Evolutionary conservation across 1,140 invertebrate species (phyloP).

Genomic region (Zophobas atratus): DNA sequence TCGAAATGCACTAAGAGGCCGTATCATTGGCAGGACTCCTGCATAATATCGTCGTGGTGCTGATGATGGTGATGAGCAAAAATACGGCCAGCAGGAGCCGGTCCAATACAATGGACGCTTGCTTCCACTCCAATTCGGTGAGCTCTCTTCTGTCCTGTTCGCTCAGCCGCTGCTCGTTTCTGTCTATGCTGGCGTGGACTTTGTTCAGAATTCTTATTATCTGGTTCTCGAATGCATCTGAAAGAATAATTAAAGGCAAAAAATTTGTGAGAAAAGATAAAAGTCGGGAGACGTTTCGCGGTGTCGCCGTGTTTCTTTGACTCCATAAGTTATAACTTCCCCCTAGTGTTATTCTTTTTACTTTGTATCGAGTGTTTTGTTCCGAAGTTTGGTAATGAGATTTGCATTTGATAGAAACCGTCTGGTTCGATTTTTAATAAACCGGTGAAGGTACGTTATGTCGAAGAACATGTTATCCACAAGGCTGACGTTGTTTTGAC

Average conservation of each 20-base stretch:
- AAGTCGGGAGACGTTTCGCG: no score
- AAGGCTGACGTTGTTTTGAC: no score
- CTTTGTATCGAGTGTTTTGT: no score
- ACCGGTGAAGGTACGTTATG: no score
- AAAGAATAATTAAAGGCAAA: conserved; percentile 13
- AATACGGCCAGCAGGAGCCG: conserved; percentile 80
- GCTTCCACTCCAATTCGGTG: conserved; percentile 83
- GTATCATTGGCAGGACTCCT: conserved; percentile 59
- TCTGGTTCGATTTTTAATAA: no score
- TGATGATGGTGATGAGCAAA: conserved; percentile 76
- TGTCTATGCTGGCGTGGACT: conserved; percentile 81
- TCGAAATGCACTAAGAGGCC: conserved; percentile 27
- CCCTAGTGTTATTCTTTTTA: no score
- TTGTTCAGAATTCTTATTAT: conserved; percentile 74
- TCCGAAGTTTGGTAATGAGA: no score
- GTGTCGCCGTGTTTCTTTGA: no score
- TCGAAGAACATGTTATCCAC: no score
- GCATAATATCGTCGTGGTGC: conserved; percentile 76
- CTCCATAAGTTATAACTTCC: no score
- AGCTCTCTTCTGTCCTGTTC: conserved; percentile 79
- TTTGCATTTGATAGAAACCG: no score
- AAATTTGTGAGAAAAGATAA: no score
- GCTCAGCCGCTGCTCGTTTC: conserved; percentile 77
- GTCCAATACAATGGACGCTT: conserved; percentile 81
- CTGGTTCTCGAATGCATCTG: conserved; percentile 65